phyloP scores from a whole-genome alignment of 2,797 vertebrate species.

The Sandelia bainsii region DNA sequence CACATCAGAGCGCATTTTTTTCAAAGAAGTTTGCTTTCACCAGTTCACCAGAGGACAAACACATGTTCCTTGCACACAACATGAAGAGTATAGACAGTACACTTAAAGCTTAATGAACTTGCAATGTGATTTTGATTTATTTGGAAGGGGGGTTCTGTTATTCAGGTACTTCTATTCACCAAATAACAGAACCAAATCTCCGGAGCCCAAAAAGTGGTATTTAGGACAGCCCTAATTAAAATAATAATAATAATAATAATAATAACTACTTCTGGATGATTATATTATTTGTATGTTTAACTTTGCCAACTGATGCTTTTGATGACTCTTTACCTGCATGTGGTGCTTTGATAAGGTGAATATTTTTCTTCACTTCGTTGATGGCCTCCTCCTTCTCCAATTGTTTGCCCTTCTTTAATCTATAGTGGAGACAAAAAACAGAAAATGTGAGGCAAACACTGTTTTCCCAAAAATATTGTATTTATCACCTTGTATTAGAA shows the following conservation, averaged over 20 bases:
- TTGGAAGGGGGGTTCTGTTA: too few species aligned
- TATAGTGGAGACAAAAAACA: slow-evolving; percentile 54
- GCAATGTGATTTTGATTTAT: too few species aligned
- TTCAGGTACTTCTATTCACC: too few species aligned
- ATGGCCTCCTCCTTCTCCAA: slow-evolving; percentile 93
- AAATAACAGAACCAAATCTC: too few species aligned
- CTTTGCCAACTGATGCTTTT: not conserved
- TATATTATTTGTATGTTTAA: not conserved
- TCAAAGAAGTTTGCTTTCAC: too few species aligned
- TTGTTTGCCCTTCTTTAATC: slow-evolving; percentile 94
- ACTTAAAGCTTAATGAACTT: too few species aligned
- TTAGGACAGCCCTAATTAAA: too few species aligned
- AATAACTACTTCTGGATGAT: not conserved
- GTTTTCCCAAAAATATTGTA: not conserved
- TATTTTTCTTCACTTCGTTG: slow-evolving; percentile 96
- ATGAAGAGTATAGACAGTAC: too few species aligned
- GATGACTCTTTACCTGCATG: slow-evolving; percentile 87
- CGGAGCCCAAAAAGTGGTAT: too few species aligned
- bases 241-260: not conserved
- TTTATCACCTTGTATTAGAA: not conserved
- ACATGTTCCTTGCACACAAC: too few species aligned
- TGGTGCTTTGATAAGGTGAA: slow-evolving; percentile 95
- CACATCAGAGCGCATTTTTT: too few species aligned
- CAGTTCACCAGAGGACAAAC: too few species aligned
- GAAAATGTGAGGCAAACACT: not conserved